Evolutionary conservation across 2,797 vertebrate species (phyloP).

Genomic region (Darevskia nairensis): DNA sequence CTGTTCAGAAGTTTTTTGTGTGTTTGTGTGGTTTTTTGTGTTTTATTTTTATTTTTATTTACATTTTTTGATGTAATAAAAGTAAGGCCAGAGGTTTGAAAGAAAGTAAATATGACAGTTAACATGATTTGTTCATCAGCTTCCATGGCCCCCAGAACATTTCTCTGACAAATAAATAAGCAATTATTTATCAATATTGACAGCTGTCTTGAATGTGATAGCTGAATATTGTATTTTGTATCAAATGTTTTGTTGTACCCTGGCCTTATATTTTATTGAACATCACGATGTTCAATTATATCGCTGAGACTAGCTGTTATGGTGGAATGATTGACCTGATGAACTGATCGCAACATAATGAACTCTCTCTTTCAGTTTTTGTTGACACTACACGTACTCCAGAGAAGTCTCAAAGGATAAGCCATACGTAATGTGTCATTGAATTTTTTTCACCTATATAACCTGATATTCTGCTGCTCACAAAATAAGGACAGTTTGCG

Average conservation of each 20-base stretch:
- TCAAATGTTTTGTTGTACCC: not conserved
- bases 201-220: conserved; percentile 19
- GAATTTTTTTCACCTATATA: not conserved
- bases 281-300: conserved; percentile 11
- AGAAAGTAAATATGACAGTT: conserved; percentile 14
- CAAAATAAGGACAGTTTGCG: not conserved
- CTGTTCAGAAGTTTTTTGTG: not conserved
- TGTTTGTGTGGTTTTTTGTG: too few species aligned
- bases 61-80: not conserved
- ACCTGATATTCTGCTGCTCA: not conserved
- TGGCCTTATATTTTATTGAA: not conserved
- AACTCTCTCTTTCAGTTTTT: not conserved
- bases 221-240: conserved; percentile 7
- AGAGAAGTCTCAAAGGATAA: not conserved
- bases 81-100: not conserved
- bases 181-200: conserved; percentile 30
- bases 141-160: not conserved
- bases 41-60: not conserved
- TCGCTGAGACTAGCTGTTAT: conserved; percentile 26
- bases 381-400: not conserved
- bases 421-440: not conserved
- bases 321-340: conserved; percentile 11
- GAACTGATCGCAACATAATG: not conserved
- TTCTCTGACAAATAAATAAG: conserved; percentile 8
- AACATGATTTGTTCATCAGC: not conserved